Base-by-base conservation (phyloP, 2,888 invertebrate species). In the Idaea aversata region DNA sequence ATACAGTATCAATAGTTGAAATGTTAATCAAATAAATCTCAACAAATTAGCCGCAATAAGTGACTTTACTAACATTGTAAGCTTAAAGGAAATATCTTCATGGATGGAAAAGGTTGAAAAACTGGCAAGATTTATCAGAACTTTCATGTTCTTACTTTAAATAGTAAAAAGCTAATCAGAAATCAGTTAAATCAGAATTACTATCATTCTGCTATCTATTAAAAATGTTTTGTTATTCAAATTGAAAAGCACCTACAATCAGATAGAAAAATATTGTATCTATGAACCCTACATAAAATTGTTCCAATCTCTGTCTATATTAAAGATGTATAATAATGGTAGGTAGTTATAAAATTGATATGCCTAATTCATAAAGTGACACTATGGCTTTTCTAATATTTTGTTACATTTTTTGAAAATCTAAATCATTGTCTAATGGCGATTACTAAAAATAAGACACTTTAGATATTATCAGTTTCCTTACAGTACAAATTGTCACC, bases 371-470 rank as follows among this genome's bases (percentile, higher is more conserved):
- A 83, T 82, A 78, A 85, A 82, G 80, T 86, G 84, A 81, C 82
- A 81, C 87, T 87, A 89, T 87, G 78, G 75, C 75, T 86, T 82
- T 77, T 84, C 89, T 91, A 90, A 82, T 79, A 83, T 86, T 80
- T 87, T 80, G 84, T 83, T 90, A 91, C 84, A 91, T 77, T 86
- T 88, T 89, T 91, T 81, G 84, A 89, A 91, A 88, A 88, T 90
- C 85, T 91, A 91, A 86, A 87, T 89, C 88, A 85, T 85, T 80
- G 74, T 81, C 90, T 91, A 92, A 88, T 90, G 88, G 88, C 84
- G 84, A 84, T 88, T 90, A 89, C 91, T 93, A 91, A 89, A 86
- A 89, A 91, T 91, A 92, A 91, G 92, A 92, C 91, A 92, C 91
- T 88, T 90, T 80, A 80, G 86, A 87, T 90, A 90, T 88, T 85